Percentiles rank a stretch among this genome's conserved stretches.
Evolutionary conservation across 2,888 invertebrate species (phyloP).

Genomic region (Sisyra terminalis): DNA sequence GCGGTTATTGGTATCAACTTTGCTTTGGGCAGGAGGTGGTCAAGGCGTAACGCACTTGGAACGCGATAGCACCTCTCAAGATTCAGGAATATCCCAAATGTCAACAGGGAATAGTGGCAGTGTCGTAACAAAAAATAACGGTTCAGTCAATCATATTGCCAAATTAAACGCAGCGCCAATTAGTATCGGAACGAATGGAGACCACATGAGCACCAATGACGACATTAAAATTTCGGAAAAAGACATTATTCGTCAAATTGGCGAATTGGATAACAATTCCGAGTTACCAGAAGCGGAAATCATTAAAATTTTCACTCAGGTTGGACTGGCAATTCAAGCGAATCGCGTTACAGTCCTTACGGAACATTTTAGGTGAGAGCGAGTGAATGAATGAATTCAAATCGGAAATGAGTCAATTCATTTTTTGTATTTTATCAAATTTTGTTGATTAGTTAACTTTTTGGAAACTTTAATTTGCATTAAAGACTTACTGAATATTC

Average conservation of each 20-base stretch:
- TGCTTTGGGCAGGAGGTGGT: neutral
- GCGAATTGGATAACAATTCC: neutral
- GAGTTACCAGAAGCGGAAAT: conserved; percentile 1
- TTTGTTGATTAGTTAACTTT: too few relatives aligned
- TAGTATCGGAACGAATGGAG: conserved; percentile 1
- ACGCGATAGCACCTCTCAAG: conserved; percentile 59
- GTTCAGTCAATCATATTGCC: conserved; percentile 17
- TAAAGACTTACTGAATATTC: too few relatives aligned
- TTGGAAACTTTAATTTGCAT: too few relatives aligned
- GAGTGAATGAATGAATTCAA: too few relatives aligned
- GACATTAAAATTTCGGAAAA: too few relatives aligned
- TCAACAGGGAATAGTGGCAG: conserved; percentile 35
- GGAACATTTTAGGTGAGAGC: too few relatives aligned
- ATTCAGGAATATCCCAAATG: conserved; percentile 81
- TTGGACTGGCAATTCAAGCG: neutral
- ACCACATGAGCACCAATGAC: neutral
- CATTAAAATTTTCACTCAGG: neutral
- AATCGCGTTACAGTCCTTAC: too few relatives aligned
- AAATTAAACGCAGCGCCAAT: conserved; percentile 38
- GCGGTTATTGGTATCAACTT: neutral
- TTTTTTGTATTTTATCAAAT: too few relatives aligned
- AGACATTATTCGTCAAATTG: too few relatives aligned
- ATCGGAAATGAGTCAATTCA: too few relatives aligned
- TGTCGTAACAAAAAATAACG: conserved; percentile 14
- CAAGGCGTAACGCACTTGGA: conserved; percentile 26